Base-by-base conservation (phyloP, 35 echinoderm and acorn worm species). In the Apostichopus californicus region DNA sequence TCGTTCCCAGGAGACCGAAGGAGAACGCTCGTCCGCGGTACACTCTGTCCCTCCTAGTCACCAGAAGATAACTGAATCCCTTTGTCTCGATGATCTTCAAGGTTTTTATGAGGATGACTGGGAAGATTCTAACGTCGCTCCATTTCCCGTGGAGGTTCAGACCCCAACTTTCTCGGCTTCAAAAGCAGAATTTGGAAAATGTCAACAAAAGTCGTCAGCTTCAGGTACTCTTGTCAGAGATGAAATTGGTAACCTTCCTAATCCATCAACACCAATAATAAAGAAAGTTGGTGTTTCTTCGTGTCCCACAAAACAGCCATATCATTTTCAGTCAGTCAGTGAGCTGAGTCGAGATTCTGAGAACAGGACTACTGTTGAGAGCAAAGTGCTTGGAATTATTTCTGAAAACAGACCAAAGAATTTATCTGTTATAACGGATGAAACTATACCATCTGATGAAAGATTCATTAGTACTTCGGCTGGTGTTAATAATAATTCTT, bases 41-140 rank as follows among this genome's bases (percentile, higher is more conserved):
- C 64, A 68, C 18, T 3, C 34, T 4, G 34, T 46, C 34, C 34
- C 34, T 46, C 64, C 64, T 20, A 18, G 20, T 22, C 6, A 18
- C 2, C 5, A 59, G 56, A 73, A 89, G 60, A 17, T 26, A 14
- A 60, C 22, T 25, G 24, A 28, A 3, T 24, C 60, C 12, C 23
- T 73, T 21, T 59, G 20, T 5, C 11, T 66, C 8, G 86, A 89
- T 25, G 57, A 89, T 64, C 64, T 71, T 25, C 15, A 73, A 21
- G 86, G 63, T 17, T 68, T 94, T 9, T 92, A 86, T 77, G 64
- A 56, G 5, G 93, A 94, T 70, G 93, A 94, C 5, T 77, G 82
- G 83, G 77, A 93, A 22, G 92, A 88, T 6, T 26, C 70, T 56
- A 57, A 79, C 24, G 24, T 60, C 80, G 78, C 17, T 57, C 92